phyloP scores from a whole-genome alignment of 2,113 vertebrate genomes.

The Pelvicachromis taeniatus region DNA sequence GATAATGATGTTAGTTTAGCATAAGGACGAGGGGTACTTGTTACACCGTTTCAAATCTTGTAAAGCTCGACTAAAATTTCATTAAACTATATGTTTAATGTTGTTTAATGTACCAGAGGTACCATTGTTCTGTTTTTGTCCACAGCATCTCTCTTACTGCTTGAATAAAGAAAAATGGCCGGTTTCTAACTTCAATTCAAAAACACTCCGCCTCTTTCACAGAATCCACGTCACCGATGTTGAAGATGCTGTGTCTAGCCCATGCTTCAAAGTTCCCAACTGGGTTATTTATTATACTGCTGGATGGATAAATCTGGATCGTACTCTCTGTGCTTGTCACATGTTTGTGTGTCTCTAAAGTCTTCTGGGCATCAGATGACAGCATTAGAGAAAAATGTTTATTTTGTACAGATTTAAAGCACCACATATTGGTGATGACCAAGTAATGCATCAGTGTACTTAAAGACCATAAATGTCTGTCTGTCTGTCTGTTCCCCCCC shows the following conservation, averaged over 20 bases:
- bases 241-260: background rate
- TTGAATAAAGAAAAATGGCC: background rate
- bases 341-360: background rate
- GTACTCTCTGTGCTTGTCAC: background rate
- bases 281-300: background rate
- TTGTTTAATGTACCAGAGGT: background rate
- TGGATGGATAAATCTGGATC: background rate
- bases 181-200: background rate
- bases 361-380: background rate
- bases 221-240: background rate
- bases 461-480: fast-evolving
- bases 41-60: background rate
- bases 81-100: background rate
- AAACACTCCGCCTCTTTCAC: background rate
- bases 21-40: background rate
- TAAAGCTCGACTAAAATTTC: background rate
- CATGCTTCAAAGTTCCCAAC: background rate
- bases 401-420: background rate
- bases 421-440: background rate
- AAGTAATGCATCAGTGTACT: background rate
- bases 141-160: background rate
- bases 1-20: background rate
- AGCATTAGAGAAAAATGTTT: background rate
- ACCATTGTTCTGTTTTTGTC: background rate
- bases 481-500: too few species aligned